These are phyloP conservation scores for Agrochola lota DNA, from an alignment of 2,888 invertebrate species.

Conservation along the genomic window DNA sequence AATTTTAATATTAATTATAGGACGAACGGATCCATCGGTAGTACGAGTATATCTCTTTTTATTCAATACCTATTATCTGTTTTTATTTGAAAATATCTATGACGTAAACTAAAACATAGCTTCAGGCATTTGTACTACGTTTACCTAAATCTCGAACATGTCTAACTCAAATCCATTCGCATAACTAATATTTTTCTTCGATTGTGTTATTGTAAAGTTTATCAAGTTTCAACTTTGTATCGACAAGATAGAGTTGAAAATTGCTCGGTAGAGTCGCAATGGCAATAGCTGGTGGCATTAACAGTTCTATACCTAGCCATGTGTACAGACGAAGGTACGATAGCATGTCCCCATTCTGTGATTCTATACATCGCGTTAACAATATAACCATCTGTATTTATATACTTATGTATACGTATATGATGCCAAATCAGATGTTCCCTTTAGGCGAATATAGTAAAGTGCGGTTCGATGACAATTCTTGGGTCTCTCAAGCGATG, in stretches of 20 bases:
- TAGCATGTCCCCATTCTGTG: conserved; percentile 28
- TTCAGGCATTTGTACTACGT: not conserved
- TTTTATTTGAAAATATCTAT: not conserved
- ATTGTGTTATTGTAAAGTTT: not conserved
- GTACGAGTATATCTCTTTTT: too few species aligned
- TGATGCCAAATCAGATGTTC: conserved; percentile 46
- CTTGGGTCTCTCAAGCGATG: conserved; percentile 32
- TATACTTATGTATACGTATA: too few species aligned
- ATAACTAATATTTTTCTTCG: conserved; percentile 38
- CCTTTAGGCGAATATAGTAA: conserved; percentile 47
- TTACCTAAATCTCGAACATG: conserved; percentile 14
- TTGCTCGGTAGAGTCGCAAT: not conserved
- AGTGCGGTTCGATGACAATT: conserved; percentile 45
- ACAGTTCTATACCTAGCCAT: conserved; percentile 33
- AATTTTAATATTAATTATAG: not conserved
- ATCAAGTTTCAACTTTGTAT: conserved; percentile 11
- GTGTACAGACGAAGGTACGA: conserved; percentile 25
- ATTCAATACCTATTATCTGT: not conserved
- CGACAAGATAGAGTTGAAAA: conserved; percentile 8
- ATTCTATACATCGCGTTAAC: conserved; percentile 26
- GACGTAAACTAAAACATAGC: not conserved
- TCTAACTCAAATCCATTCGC: conserved; percentile 25
- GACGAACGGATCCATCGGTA: not conserved
- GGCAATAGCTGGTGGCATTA: conserved; percentile 27
- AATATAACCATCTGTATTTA: conserved; percentile 22